A percentile compares a stretch with the other conserved stretches of the same genome.
Evolutionary conservation across 2,888 invertebrate species (phyloP).

Genomic region (Machimus atricapillus): DNA sequence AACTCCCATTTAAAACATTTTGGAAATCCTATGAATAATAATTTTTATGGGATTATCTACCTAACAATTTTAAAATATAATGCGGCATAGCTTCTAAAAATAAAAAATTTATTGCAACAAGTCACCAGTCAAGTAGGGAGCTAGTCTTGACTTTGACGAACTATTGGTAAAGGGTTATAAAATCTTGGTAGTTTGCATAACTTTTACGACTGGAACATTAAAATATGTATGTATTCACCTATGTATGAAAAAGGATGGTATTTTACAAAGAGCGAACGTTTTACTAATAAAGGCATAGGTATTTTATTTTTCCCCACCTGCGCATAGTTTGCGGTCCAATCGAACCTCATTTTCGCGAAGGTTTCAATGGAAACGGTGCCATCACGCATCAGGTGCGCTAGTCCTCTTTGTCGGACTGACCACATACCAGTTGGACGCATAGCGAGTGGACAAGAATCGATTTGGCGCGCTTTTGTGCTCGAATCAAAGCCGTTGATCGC

Average conservation of each 20-base stretch:
- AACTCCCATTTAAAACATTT: too few relatives aligned
- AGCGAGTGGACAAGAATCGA: conserved; percentile 4
- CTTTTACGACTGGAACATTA: background rate
- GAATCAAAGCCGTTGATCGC: conserved; percentile 24
- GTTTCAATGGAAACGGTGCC: background rate
- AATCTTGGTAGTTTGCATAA: background rate
- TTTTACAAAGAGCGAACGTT: background rate
- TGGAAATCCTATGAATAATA: too few relatives aligned
- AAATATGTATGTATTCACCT: background rate
- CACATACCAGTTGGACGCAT: background rate
- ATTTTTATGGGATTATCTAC: too few relatives aligned
- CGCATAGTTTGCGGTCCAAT: background rate
- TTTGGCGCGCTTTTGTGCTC: conserved; percentile 3
- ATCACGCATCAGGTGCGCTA: background rate
- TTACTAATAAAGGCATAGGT: background rate
- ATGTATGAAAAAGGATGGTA: background rate
- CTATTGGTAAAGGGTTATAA: background rate
- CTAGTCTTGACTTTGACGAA: too few relatives aligned
- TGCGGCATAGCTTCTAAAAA: too few relatives aligned
- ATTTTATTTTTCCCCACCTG: background rate
- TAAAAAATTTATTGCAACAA: too few relatives aligned
- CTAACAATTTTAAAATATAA: too few relatives aligned
- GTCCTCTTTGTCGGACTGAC: background rate
- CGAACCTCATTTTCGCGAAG: background rate
- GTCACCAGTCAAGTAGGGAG: too few relatives aligned